phyloP scores from a whole-genome alignment of 2,113 vertebrate species.

The Lepus timidus region DNA sequence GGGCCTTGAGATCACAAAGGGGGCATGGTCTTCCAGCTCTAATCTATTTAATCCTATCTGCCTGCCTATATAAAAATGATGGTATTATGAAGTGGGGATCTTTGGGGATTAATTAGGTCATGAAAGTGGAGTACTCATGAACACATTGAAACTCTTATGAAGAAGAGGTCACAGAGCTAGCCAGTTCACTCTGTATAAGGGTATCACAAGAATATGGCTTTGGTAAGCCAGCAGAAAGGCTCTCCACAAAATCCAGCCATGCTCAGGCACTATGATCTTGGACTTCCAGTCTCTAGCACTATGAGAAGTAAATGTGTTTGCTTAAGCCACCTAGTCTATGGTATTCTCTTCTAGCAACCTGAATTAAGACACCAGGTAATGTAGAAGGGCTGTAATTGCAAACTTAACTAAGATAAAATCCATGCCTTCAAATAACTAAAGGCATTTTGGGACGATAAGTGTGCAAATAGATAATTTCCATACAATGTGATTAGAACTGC shows the following conservation, averaged over 20 bases:
- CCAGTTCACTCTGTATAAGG: not conserved
- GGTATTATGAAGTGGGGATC: not conserved
- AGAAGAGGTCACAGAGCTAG: not conserved
- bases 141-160: not conserved
- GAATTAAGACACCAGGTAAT: not conserved
- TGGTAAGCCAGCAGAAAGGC: not conserved
- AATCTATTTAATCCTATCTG: too few species aligned
- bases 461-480: not conserved
- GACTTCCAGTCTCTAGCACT: not conserved
- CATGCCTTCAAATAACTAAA: not conserved
- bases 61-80: not conserved
- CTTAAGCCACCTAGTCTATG: not conserved
- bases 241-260: not conserved
- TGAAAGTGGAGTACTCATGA: rapidly evolving
- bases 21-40: too few species aligned
- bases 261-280: too few species aligned
- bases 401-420: not conserved
- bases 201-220: not conserved
- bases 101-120: not conserved
- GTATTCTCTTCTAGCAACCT: not conserved
- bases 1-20: too few species aligned
- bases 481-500: not conserved
- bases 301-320: not conserved
- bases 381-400: not conserved
- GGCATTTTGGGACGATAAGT: not conserved